Base-by-base conservation (phyloP, 2,113 vertebrate genomes). In the Probosciger aterrimus region DNA sequence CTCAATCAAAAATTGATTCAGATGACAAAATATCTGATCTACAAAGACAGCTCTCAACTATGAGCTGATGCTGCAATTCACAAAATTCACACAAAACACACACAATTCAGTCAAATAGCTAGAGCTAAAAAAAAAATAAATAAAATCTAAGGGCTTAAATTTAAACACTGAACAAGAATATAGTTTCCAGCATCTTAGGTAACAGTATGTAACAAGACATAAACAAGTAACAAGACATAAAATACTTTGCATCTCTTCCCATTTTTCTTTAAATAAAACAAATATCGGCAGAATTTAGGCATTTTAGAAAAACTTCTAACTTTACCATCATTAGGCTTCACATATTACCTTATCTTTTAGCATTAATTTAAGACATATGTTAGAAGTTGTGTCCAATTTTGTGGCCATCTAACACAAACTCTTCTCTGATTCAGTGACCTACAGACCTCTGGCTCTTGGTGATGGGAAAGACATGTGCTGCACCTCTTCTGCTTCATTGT, bases 371-470 rank as follows among this genome's bases (percentile, higher is more conserved):
- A 67, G 46, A 75, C 5, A 22, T 6, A 9, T 9, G 5, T 50
- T 62, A 57, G 24, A 84, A 67, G 5, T 33, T 82, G 7, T 49
- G 25, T 35, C 25, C 10, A 23, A 6, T 41, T 25, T 11, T 39
- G 52, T 39, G 35, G 11, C 9, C 9, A 86, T 88, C 33, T 47
- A 93, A 25, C 13, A 2, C 19, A 60, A 35, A 60, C 3, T 30
- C 19, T 63, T 78, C 14, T 43, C 37, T 50, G 19, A 44, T n/a
- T 49, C 23, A 27, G 23, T 31, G 22, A 75, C 28, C 14, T 5
- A 2, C 18, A 64, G 18, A 37, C 18, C 35, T 30, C 52, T 23
- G 25, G 2, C n/a, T 46, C 57, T 60, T 1, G 1, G 0, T 5
- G 31, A 24, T 10, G 16, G 18, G 24, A 50, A 43, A 27, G 43